Evolutionary conservation across 2,888 invertebrate genomes (phyloP).

Genomic region (Drosophila neonasuta): DNA sequence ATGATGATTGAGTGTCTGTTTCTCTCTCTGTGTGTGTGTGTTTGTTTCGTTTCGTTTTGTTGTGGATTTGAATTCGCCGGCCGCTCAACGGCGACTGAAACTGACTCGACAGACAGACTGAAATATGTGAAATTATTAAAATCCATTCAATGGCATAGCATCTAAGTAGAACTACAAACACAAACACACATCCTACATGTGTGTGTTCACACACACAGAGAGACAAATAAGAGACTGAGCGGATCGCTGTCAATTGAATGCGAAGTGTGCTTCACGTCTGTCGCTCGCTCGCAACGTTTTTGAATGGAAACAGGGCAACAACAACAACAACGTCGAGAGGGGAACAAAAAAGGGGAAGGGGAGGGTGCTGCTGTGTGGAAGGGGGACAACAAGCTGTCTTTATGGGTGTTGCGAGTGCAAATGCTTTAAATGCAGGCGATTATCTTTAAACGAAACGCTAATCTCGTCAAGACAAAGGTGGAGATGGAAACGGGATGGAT

Average conservation of each 20-base stretch:
- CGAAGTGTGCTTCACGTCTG: constrained; percentile 43
- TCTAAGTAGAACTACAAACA: constrained; percentile 51
- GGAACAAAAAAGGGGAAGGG: too few relatives aligned
- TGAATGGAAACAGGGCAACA: constrained; percentile 3
- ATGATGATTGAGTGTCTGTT: neutral
- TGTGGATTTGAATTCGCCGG: constrained; percentile 32
- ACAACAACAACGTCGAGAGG: neutral
- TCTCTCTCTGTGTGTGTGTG: too few relatives aligned
- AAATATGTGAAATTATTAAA: constrained; percentile 65
- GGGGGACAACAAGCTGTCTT: constrained; percentile 24
- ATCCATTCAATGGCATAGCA: constrained; percentile 60
- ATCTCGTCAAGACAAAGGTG: constrained; percentile 21
- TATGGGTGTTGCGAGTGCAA: constrained; percentile 39
- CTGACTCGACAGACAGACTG: constrained; percentile 37
- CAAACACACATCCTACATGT: constrained; percentile 7
- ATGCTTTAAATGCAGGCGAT: constrained; percentile 50
- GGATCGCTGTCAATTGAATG: constrained; percentile 56
- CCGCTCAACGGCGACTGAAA: constrained; percentile 42
- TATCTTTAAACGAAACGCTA: constrained; percentile 41
- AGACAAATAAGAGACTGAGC: constrained; percentile 5
- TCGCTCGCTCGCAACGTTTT: constrained; percentile 9
- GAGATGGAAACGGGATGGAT: neutral
- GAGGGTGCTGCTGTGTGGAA: neutral
- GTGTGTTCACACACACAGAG: neutral
- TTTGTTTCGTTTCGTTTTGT: neutral